phyloP scores from a whole-genome alignment of 2,113 vertebrate species.

The Monopterus albus region DNA sequence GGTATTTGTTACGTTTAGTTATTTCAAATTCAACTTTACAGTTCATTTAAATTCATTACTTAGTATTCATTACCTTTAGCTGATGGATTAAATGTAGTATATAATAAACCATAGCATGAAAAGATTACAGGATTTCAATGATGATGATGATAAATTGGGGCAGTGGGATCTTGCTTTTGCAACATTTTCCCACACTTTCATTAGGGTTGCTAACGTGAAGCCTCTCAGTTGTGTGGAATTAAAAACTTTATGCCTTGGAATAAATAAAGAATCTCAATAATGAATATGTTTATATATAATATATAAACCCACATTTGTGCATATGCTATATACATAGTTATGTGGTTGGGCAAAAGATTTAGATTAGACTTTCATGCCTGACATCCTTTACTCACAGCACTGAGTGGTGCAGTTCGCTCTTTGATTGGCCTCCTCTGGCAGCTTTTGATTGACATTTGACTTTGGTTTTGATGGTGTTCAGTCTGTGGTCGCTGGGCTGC shows the following conservation, averaged over 20 bases:
- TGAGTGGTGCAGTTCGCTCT: constrained; percentile 9
- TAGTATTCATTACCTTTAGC: too few relatives aligned
- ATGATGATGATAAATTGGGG: too few relatives aligned
- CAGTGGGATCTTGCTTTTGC: too few relatives aligned
- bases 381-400: neutral
- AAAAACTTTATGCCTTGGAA: constrained; percentile 12
- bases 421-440: neutral
- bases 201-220: too few relatives aligned
- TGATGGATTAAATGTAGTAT: too few relatives aligned
- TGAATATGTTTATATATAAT: constrained; percentile 21
- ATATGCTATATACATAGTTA: constrained; percentile 15
- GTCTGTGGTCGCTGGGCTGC: constrained; percentile 1
- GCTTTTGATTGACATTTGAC: constrained; percentile 20
- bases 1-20: too few relatives aligned
- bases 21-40: too few relatives aligned
- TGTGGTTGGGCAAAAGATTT: constrained; percentile 44
- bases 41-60: too few relatives aligned
- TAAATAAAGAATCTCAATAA: neutral
- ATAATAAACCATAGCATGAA: too few relatives aligned
- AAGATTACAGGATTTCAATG: too few relatives aligned
- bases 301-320: constrained; percentile 19
- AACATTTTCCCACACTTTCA: too few relatives aligned
- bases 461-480: constrained; percentile 22
- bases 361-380: constrained; percentile 28
- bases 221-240: constrained; percentile 3